Conservation (phyloP, 2,797 vertebrate genomes). For the Phataginus tricuspis region DNA sequence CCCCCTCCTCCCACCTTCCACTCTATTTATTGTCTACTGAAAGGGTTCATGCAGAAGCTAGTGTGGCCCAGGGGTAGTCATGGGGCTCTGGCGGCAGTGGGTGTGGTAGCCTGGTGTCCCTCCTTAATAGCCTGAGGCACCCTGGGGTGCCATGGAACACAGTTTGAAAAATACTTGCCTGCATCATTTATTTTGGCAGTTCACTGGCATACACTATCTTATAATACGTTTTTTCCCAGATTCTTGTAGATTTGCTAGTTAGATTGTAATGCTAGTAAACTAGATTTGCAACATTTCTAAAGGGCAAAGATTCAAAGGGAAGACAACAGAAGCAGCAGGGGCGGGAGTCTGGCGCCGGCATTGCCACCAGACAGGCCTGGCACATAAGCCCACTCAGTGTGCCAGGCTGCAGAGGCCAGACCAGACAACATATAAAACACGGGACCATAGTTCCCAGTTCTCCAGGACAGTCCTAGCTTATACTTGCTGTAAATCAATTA, state of each 20-base stretch:
- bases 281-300: not conserved
- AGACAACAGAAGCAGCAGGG: not conserved
- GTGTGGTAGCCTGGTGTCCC: not conserved
- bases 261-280: too few relatives aligned
- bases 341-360: not conserved
- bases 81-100: not conserved
- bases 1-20: not conserved
- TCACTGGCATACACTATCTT: not conserved
- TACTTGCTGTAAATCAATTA: not conserved
- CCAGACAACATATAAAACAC: not conserved
- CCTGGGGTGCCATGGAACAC: not conserved
- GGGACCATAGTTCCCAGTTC: not conserved
- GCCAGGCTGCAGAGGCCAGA: not conserved
- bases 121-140: not conserved
- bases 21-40: not conserved
- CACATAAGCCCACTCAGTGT: too few relatives aligned
- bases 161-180: not conserved
- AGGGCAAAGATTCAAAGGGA: not conserved
- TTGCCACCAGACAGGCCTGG: not conserved
- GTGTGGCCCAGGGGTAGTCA: not conserved
- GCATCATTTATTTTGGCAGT: not conserved
- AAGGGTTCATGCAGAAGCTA: not conserved
- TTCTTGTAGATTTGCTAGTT: not conserved
- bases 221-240: not conserved
- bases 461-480: not conserved